Evolutionary conservation across 2,113 vertebrate species (phyloP).

Genomic region (Halichoerus grypus): DNA sequence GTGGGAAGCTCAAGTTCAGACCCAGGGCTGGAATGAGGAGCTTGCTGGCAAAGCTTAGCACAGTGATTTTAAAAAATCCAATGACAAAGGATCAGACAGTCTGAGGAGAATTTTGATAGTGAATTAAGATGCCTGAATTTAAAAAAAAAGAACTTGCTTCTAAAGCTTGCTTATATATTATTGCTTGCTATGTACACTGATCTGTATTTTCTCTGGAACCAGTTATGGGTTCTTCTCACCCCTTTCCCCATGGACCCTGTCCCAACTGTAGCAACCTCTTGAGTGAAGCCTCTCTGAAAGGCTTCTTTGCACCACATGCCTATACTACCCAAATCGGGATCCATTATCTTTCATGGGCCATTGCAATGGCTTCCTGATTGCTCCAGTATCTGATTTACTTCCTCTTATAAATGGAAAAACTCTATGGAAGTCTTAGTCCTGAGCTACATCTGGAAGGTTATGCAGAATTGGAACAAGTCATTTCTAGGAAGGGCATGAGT

Average conservation of each 20-base stretch:
- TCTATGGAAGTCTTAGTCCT: not conserved
- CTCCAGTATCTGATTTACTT: not conserved
- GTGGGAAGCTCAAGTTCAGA: not conserved
- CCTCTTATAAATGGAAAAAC: not conserved
- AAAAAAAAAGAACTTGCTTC: not conserved
- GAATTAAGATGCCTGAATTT: not conserved
- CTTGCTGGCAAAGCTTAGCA: not conserved
- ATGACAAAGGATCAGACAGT: not conserved
- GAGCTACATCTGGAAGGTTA: not conserved
- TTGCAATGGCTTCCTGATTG: not conserved
- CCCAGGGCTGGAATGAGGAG: not conserved
- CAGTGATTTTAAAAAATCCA: not conserved
- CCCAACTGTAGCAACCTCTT: not conserved
- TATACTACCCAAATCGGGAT: not conserved
- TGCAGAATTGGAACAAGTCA: not conserved
- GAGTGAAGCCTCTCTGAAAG: not conserved
- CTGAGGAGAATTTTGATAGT: not conserved
- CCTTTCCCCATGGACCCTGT: rapidly evolving
- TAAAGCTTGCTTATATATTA: not conserved
- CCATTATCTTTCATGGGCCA: not conserved
- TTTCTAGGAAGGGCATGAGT: not conserved
- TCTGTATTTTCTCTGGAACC: not conserved
- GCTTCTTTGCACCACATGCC: not conserved
- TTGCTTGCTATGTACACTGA: not conserved
- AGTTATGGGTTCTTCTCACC: not conserved